A percentile compares a stretch with the other conserved stretches of the same genome.
These are phyloP conservation scores for Antedon mediterranea DNA, from an alignment of 53 echinoderm and acorn worm species.

Conservation along the genomic window DNA sequence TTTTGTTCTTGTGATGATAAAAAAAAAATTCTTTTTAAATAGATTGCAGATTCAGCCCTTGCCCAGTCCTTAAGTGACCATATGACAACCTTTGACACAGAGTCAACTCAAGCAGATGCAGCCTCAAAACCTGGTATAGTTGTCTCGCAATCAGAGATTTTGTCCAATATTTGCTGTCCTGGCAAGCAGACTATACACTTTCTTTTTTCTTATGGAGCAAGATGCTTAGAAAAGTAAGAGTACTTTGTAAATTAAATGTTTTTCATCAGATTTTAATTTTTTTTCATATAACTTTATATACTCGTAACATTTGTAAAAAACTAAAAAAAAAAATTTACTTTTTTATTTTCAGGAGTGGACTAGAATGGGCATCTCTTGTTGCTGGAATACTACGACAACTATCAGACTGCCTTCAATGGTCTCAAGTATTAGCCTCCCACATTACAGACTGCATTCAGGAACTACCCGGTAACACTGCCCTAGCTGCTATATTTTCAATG, in stretches of 20 bases:
- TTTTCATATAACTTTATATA: neutral
- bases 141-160: neutral
- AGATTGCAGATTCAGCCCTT: neutral
- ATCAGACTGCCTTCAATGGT: slow-evolving; percentile 54
- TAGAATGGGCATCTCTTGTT: slow-evolving; percentile 88
- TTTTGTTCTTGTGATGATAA: no score
- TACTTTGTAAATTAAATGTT: neutral
- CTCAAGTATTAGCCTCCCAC: slow-evolving; percentile 39
- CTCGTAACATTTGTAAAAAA: neutral
- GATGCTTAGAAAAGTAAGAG: slow-evolving; percentile 81
- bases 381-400: slow-evolving; percentile 70
- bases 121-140: neutral
- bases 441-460: slow-evolving; percentile 50
- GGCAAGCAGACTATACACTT: slow-evolving; percentile 57
- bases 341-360: slow-evolving; percentile 42
- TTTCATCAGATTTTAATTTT: no score
- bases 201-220: slow-evolving; percentile 73
- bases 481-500: slow-evolving; percentile 67
- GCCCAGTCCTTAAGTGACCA: neutral
- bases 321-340: neutral
- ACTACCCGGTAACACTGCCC: slow-evolving; percentile 51
- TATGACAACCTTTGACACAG: neutral
- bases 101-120: neutral
- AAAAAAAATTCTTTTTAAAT: no score
- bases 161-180: slow-evolving; percentile 1